Base-by-base conservation (phyloP, 2,113 vertebrate species). In the Phalacrocorax brasilianus region DNA sequence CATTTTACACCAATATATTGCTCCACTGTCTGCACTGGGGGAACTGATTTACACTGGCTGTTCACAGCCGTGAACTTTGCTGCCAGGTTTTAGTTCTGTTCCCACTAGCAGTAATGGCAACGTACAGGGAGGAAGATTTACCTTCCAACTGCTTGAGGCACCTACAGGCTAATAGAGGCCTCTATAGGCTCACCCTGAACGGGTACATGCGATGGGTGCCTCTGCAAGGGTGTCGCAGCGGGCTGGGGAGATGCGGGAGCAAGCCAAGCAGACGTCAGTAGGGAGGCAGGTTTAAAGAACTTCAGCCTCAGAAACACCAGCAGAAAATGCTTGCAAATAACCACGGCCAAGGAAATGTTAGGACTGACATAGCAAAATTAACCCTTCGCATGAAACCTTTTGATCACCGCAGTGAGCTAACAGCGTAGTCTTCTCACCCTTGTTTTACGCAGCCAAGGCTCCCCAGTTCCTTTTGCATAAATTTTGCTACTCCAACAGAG, bases 121-220 rank as follows among this genome's bases (percentile, higher is more conserved):
- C 9, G 4, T 0, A 33, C 5, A 32, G 63, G 56, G 24, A 38
- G 26, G n/a, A 30, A 22, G 59, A 59, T 44, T 17, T 12, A 6
- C 59, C 23, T n/a, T 21, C 13, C 28, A 20, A 4, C 35, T n/a
- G 53, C 75, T 22, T 2, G 40, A n/a, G 50, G 32, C 8, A 10
- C 0, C 8, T 23, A 17, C 8, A n/a, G 44, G 22, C 27, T 12
- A 5, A 9, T 2, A 23, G 1, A 18, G 63, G 55, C 17, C n/a
- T 5, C 53, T 28, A 1, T 1, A 45, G 76, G 52, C 47, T 76
- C 52, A 9, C 33, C 63, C 83, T 17, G 45, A 12, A 5, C 0
- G 1, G 14, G 16, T 8, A 2, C 45, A 0, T 0, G 32, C 7
- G 3, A 2, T 0, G 11, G 66, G 53, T 14, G 78, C 5, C 55